Evolutionary conservation across 2,888 invertebrate genomes (phyloP).

Genomic region (Galerucella pusilla): DNA sequence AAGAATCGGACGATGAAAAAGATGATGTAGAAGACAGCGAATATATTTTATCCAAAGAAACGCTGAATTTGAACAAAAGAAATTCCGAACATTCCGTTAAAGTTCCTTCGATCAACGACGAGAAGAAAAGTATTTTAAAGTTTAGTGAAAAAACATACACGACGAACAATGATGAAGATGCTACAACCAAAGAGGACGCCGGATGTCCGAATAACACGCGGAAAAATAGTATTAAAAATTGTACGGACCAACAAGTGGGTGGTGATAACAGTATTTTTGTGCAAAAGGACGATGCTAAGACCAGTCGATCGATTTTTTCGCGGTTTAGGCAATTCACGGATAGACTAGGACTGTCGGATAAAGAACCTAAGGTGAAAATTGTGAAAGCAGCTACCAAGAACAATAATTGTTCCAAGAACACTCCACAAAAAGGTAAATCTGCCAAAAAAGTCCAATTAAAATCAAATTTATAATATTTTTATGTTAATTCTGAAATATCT

Average conservation of each 20-base stretch:
- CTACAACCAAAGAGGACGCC: slow-evolving; percentile 36
- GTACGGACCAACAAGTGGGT: slow-evolving; percentile 40
- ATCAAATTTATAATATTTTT: not conserved
- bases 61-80: slow-evolving; percentile 60
- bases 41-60: slow-evolving; percentile 61
- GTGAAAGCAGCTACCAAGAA: slow-evolving; percentile 52
- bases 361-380: slow-evolving; percentile 57
- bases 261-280: slow-evolving; percentile 52
- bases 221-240: slow-evolving; percentile 52
- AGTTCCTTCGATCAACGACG: slow-evolving; percentile 52
- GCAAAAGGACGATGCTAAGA: slow-evolving; percentile 57
- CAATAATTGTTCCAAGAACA: slow-evolving; percentile 53
- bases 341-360: slow-evolving; percentile 66
- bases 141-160: slow-evolving; percentile 52
- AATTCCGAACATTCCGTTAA: slow-evolving; percentile 63
- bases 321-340: slow-evolving; percentile 69
- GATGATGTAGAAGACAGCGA: slow-evolving; percentile 49
- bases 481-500: too few species aligned
- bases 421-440: slow-evolving; percentile 46
- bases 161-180: slow-evolving; percentile 50
- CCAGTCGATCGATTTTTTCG: slow-evolving; percentile 65
- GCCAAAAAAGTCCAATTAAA: slow-evolving; percentile 4
- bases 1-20: slow-evolving; percentile 46
- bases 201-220: slow-evolving; percentile 47
- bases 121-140: slow-evolving; percentile 62